These are phyloP conservation scores for Prochilodus magdalenae DNA, from an alignment of 2,113 vertebrate species.

Conservation along the genomic window DNA sequence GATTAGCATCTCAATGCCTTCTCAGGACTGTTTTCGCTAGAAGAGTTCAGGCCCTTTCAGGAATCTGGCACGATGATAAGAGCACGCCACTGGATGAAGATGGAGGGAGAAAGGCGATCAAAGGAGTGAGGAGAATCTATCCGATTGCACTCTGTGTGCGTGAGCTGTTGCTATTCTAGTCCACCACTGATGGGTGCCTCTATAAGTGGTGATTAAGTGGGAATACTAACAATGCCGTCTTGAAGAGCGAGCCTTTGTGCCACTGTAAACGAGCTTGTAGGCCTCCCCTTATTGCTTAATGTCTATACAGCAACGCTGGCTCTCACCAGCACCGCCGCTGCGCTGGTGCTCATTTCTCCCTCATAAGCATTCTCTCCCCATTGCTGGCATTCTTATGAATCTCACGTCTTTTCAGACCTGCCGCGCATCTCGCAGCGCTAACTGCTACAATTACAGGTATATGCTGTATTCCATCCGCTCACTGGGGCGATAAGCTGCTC, in stretches of 20 bases:
- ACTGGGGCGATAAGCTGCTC: conserved; percentile 22
- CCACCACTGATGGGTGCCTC: conserved; percentile 1
- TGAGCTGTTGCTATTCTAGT: neutral
- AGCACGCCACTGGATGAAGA: conserved; percentile 1
- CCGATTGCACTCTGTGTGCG: conserved; percentile 5
- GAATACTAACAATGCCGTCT: neutral
- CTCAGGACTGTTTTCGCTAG: conserved; percentile 45
- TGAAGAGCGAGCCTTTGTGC: neutral
- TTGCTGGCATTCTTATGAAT: neutral
- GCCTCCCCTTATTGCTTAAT: neutral
- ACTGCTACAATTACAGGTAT: conserved; percentile 10
- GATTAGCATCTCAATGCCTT: conserved; percentile 56
- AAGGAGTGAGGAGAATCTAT: conserved; percentile 53
- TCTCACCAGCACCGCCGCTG: too few species aligned
- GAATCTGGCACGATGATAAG: conserved; percentile 39
- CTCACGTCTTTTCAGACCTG: conserved; percentile 18
- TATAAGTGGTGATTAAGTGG: conserved; percentile 11
- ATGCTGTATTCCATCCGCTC: conserved; percentile 14
- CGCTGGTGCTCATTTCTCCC: neutral
- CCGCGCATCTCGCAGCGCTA: neutral
- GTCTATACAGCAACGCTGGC: neutral
- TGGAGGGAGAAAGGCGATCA: conserved; percentile 51
- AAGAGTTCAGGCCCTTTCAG: conserved; percentile 34
- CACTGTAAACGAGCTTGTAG: neutral
- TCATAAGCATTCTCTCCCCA: neutral